Percentiles rank a stretch among this genome's conserved stretches.
Conservation (phyloP, 2,888 invertebrate species). For the Drosophila meridiana region DNA sequence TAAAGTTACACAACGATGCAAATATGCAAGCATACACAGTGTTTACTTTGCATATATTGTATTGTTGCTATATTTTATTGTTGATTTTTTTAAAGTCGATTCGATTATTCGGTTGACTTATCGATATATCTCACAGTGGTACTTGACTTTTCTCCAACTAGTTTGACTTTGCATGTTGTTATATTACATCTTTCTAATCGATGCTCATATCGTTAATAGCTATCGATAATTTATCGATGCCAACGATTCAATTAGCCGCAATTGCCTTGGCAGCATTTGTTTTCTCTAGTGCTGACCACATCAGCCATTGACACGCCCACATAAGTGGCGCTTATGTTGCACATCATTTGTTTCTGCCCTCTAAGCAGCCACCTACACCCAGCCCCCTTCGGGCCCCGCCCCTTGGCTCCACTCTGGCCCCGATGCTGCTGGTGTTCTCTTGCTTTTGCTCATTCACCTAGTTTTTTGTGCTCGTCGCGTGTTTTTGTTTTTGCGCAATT, state of each 20-base stretch:
- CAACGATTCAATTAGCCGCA: slow-evolving; percentile 42
- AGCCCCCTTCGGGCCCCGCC: background rate
- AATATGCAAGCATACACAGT: background rate
- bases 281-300: slow-evolving; percentile 21
- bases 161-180: background rate
- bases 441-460: slow-evolving; percentile 9
- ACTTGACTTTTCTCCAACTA: background rate
- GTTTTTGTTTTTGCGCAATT: slow-evolving; percentile 59
- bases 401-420: background rate
- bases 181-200: background rate
- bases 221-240: slow-evolving; percentile 11
- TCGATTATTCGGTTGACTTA: background rate
- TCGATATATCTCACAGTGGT: background rate
- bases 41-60: no score
- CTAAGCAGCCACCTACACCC: background rate
- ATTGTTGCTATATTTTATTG: background rate
- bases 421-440: background rate
- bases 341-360: slow-evolving; percentile 56
- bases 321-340: slow-evolving; percentile 57
- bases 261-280: slow-evolving; percentile 8
- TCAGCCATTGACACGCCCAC: slow-evolving; percentile 51
- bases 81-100: background rate
- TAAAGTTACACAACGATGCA: no score
- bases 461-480: slow-evolving; percentile 39
- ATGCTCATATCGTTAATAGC: no score